Percentiles rank a stretch among this genome's conserved stretches.
phyloP scores from a whole-genome alignment of 2,888 invertebrate species.

The Xanthostigma xanthostigma region DNA sequence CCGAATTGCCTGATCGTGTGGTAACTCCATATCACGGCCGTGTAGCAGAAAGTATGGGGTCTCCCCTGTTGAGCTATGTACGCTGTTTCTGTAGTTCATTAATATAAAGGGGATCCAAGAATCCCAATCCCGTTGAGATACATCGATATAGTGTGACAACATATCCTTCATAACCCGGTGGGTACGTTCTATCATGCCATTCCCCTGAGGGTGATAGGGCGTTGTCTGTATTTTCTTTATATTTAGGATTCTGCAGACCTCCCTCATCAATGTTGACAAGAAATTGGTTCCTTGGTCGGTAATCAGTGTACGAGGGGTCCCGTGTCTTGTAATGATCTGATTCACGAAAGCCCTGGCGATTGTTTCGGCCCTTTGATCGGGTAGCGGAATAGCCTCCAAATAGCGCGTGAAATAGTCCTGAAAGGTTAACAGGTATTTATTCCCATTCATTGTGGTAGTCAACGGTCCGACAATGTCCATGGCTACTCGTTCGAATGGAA shows the following conservation, averaged over 20 bases:
- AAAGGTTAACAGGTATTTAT: conserved; percentile 13
- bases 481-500: conserved; percentile 10
- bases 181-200: conserved; percentile 11
- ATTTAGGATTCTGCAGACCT: conserved; percentile 4
- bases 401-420: conserved; percentile 13
- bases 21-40: conserved; percentile 8
- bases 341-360: conserved; percentile 10
- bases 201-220: conserved; percentile 8
- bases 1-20: neutral
- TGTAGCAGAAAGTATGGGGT: conserved; percentile 9
- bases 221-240: conserved; percentile 7
- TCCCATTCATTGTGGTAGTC: conserved; percentile 7
- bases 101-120: conserved; percentile 8
- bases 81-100: conserved; percentile 7
- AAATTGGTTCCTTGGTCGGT: conserved; percentile 12
- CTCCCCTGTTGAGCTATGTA: conserved; percentile 10
- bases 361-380: conserved; percentile 10
- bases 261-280: conserved; percentile 6
- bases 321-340: conserved; percentile 10
- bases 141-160: conserved; percentile 9
- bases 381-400: conserved; percentile 11
- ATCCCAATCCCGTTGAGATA: conserved; percentile 11
- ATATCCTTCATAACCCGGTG: conserved; percentile 9
- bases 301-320: conserved; percentile 12
- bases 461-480: conserved; percentile 16